Evolutionary conservation across 2,797 vertebrate genomes (phyloP).

Genomic region (Sebastes hubbsi): DNA sequence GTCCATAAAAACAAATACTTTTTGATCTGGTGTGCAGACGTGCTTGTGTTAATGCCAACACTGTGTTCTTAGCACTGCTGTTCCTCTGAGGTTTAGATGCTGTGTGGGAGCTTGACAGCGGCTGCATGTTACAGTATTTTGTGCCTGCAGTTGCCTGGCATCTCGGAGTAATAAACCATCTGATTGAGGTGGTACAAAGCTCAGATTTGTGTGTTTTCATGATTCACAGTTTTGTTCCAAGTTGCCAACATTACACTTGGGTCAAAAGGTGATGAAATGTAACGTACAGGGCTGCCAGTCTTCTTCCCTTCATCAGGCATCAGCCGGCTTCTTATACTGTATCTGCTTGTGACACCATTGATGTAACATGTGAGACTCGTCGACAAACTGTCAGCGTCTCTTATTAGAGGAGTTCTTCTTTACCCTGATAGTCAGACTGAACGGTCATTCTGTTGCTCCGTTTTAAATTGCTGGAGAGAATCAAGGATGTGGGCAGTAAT

Average conservation of each 20-base stretch:
- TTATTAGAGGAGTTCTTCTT: background rate
- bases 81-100: background rate
- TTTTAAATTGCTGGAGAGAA: background rate
- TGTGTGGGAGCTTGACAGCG: background rate
- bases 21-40: background rate
- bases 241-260: background rate
- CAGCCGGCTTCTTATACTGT: background rate
- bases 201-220: background rate
- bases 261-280: background rate
- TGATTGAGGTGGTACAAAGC: background rate
- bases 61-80: background rate
- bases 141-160: background rate
- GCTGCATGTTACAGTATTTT: background rate
- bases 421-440: background rate
- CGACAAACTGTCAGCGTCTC: background rate
- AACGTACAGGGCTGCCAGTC: background rate
- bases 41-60: background rate
- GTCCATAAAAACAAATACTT: background rate
- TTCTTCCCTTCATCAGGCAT: background rate
- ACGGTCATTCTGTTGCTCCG: background rate
- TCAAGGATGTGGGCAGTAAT: background rate
- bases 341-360: background rate
- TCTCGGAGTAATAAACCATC: background rate
- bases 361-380: background rate
- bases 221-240: background rate